Conservation (phyloP, 2,797 vertebrate genomes). For the Eospalax fontanierii region DNA sequence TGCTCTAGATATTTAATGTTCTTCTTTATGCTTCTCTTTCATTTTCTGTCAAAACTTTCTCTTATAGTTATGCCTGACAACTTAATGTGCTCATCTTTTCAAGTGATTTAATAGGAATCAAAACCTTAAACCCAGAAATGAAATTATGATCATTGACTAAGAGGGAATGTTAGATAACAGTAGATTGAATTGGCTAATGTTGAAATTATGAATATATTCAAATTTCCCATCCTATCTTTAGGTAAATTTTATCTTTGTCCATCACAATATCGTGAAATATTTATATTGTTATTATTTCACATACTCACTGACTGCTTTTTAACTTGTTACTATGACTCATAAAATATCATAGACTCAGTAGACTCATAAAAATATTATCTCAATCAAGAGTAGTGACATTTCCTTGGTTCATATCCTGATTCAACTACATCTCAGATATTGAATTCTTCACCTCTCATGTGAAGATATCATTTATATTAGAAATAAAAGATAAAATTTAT, state of each 20-base stretch:
- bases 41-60: background rate
- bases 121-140: conserved; percentile 34
- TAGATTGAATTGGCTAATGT: background rate
- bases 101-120: conserved; percentile 52
- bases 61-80: background rate
- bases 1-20: background rate
- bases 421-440: background rate
- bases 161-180: background rate
- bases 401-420: background rate
- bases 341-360: too few relatives aligned
- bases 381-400: background rate
- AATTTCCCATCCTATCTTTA: background rate
- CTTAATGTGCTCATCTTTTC: conserved; percentile 15
- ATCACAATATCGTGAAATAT: background rate
- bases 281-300: background rate
- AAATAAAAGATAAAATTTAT: conserved; percentile 34
- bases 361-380: background rate
- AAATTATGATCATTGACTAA: conserved; percentile 10
- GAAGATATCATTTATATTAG: background rate
- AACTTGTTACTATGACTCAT: background rate
- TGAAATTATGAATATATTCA: background rate
- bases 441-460: background rate
- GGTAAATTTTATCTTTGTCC: background rate
- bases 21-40: conserved; percentile 4
- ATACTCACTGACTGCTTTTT: background rate